Conservation (phyloP, 1,140 invertebrate genomes). For the Anthonomus grandis region DNA sequence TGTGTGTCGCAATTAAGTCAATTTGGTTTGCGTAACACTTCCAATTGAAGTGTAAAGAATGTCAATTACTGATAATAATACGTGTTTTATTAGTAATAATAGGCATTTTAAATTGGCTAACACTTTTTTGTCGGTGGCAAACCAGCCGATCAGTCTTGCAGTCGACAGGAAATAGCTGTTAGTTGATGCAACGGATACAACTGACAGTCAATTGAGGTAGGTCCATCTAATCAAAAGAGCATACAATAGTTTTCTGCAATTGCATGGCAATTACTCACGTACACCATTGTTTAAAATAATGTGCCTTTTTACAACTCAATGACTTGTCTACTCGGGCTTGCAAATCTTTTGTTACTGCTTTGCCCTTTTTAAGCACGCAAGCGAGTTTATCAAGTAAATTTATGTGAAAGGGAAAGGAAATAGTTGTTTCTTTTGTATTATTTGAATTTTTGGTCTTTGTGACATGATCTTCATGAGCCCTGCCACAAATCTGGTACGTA, state of each 20-base stretch:
- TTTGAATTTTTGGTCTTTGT: no score
- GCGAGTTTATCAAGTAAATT: no score
- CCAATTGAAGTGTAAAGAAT: no score
- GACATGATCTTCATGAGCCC: no score
- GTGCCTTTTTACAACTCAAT: slow-evolving; percentile 15
- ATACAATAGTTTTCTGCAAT: slow-evolving; percentile 17
- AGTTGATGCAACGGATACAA: slow-evolving; percentile 18
- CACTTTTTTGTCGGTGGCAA: slow-evolving; percentile 6
- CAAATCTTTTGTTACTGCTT: background rate
- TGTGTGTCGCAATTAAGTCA: no score
- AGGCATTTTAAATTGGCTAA: background rate
- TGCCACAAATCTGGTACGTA: no score
- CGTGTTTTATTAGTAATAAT: no score
- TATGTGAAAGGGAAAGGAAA: no score
- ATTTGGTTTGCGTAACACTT: no score
- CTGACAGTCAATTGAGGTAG: slow-evolving; percentile 20
- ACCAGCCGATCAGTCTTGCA: slow-evolving; percentile 1
- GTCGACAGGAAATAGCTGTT: slow-evolving; percentile 13
- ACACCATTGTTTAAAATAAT: slow-evolving; percentile 5
- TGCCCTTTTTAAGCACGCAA: no score
- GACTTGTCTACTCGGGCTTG: slow-evolving; percentile 3
- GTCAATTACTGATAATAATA: no score
- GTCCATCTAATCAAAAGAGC: slow-evolving; percentile 10
- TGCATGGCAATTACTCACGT: slow-evolving; percentile 8
- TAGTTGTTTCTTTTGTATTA: no score